phyloP scores from a whole-genome alignment of 2,113 vertebrate genomes.

The Numida meleagris region DNA sequence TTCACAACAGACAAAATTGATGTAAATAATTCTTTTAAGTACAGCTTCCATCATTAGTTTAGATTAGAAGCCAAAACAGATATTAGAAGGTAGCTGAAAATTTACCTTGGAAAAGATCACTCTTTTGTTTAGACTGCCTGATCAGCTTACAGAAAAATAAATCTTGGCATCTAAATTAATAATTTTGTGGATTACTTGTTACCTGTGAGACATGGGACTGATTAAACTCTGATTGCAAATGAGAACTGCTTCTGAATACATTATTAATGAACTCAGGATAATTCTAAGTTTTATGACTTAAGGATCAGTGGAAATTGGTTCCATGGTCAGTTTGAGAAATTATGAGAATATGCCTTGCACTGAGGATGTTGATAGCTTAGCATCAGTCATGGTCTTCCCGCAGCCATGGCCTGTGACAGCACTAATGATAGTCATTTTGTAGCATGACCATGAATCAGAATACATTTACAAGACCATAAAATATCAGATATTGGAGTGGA shows the following conservation, averaged over 20 bases:
- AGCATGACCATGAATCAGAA: conserved; percentile 85
- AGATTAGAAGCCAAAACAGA: conserved; percentile 29
- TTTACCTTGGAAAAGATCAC: conserved; percentile 32
- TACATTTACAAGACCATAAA: conserved; percentile 84
- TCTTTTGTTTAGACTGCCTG: conserved; percentile 58
- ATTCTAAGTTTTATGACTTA: conserved; percentile 93
- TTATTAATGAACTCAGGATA: conserved; percentile 93
- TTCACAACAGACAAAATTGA: background rate
- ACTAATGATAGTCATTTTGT: conserved; percentile 94
- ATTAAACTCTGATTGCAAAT: conserved; percentile 88
- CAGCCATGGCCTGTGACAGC: conserved; percentile 84
- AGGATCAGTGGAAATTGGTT: conserved; percentile 90
- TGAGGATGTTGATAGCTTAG: conserved; percentile 81
- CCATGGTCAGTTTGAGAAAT: conserved; percentile 95
- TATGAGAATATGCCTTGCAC: conserved; percentile 84
- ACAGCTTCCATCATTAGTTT: background rate
- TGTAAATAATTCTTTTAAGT: background rate
- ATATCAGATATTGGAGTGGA: conserved; percentile 79
- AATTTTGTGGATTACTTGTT: conserved; percentile 81
- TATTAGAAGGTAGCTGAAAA: conserved; percentile 30
- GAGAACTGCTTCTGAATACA: conserved; percentile 82
- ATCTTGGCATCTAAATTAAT: conserved; percentile 77
- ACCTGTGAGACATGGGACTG: conserved; percentile 81
- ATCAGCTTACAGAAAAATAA: conserved; percentile 76
- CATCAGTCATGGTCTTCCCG: conserved; percentile 91